Evolutionary conservation across 2,888 invertebrate genomes (phyloP).

Genomic region (Holacanthella duospinosa): DNA sequence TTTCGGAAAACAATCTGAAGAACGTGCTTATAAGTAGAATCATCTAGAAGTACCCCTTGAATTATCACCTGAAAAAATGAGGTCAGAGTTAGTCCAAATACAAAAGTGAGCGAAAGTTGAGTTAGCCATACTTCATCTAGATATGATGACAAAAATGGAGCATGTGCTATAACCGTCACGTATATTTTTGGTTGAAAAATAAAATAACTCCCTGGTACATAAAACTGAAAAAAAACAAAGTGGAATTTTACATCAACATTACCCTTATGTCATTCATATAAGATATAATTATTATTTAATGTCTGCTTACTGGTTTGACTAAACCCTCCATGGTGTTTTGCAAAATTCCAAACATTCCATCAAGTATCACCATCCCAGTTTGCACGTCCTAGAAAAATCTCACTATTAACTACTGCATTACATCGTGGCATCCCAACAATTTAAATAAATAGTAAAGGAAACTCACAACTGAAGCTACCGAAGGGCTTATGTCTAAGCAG

Average conservation of each 20-base stretch:
- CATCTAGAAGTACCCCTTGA: slow-evolving; percentile 27
- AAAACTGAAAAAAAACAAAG: slow-evolving; percentile 48
- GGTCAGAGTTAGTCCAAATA: too few species aligned
- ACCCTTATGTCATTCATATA: too few species aligned
- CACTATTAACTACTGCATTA: too few species aligned
- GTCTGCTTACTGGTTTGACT: slow-evolving; percentile 48
- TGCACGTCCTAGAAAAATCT: slow-evolving; percentile 48
- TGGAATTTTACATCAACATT: too few species aligned
- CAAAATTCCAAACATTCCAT: slow-evolving; percentile 51
- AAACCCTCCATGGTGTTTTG: slow-evolving; percentile 50
- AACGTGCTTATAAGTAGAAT: slow-evolving; percentile 18
- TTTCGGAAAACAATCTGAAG: slow-evolving; percentile 24
- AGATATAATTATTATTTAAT: too few species aligned
- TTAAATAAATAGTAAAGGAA: slow-evolving; percentile 12
- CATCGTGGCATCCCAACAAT: too few species aligned
- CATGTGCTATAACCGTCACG: slow-evolving; percentile 64
- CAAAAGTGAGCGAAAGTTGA: too few species aligned
- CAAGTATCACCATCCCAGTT: slow-evolving; percentile 52
- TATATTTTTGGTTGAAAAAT: slow-evolving; percentile 57
- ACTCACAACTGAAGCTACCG: slow-evolving; percentile 58
- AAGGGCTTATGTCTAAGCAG: slow-evolving; percentile 67
- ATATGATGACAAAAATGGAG: slow-evolving; percentile 59
- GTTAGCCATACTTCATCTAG: slow-evolving; percentile 51
- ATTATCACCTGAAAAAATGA: slow-evolving; percentile 23
- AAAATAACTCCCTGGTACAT: slow-evolving; percentile 54